phyloP scores from a whole-genome alignment of 1,140 invertebrate species.

The Drosophila kikkawai region DNA sequence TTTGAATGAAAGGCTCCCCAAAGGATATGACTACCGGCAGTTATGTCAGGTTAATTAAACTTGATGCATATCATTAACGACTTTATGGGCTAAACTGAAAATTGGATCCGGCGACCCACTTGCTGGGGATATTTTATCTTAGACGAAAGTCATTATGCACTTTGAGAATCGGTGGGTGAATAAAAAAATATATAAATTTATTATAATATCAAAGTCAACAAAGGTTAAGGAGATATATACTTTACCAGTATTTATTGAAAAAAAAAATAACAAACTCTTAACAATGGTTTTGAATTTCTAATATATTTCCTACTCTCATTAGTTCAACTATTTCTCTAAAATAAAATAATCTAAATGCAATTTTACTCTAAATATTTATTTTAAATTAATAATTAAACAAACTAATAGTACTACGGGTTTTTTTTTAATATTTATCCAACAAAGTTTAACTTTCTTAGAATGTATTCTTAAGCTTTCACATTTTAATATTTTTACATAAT shows the following conservation, averaged over 20 bases:
- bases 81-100: not conserved
- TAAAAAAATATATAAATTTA: not conserved
- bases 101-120: slow-evolving; percentile 12
- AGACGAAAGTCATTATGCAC: not conserved
- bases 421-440: too few species aligned
- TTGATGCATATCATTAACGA: slow-evolving; percentile 15
- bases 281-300: too few species aligned
- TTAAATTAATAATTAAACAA: too few species aligned
- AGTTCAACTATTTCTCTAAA: too few species aligned
- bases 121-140: not conserved
- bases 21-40: slow-evolving; percentile 16
- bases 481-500: not conserved
- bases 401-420: too few species aligned
- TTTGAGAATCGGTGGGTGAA: not conserved
- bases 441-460: too few species aligned
- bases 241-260: not conserved
- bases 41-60: slow-evolving; percentile 34
- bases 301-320: too few species aligned
- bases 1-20: slow-evolving; percentile 21
- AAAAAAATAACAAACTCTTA: too few species aligned
- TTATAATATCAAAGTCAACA: not conserved
- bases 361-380: too few species aligned
- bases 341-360: too few species aligned
- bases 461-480: too few species aligned
- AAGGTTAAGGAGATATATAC: not conserved